Conservation (phyloP, 2,888 invertebrate species). For the Prosapia bicincta region DNA sequence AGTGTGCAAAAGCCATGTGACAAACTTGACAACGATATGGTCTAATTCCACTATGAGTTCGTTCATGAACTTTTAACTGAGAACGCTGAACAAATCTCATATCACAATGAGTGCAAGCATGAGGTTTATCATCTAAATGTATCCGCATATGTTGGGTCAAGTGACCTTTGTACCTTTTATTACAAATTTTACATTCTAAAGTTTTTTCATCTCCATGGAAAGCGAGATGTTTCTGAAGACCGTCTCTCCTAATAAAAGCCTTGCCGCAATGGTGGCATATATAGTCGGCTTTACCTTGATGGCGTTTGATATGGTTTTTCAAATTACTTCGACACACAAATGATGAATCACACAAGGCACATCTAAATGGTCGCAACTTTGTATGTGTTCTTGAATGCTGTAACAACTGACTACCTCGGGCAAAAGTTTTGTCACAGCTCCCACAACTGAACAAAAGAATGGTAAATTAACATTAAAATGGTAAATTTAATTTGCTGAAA, state of each 20-base stretch:
- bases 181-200: constrained; percentile 76
- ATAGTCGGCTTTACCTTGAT: constrained; percentile 70
- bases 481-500: no score
- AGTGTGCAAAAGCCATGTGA: constrained; percentile 75
- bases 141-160: constrained; percentile 78
- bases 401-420: constrained; percentile 68
- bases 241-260: constrained; percentile 69
- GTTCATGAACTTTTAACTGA: constrained; percentile 76
- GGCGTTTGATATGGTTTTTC: constrained; percentile 54
- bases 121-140: constrained; percentile 71
- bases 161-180: constrained; percentile 76
- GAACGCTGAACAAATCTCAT: constrained; percentile 79
- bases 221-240: constrained; percentile 71
- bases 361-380: constrained; percentile 66
- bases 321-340: constrained; percentile 64
- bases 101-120: constrained; percentile 74
- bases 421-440: constrained; percentile 62
- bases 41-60: constrained; percentile 79
- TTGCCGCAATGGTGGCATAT: constrained; percentile 78
- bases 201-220: constrained; percentile 70
- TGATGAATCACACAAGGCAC: constrained; percentile 65
- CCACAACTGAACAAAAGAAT: constrained; percentile 50
- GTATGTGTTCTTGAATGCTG: constrained; percentile 74
- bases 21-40: constrained; percentile 82
- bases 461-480: background rate